A percentile compares a stretch with the other conserved stretches of the same genome.
Evolutionary conservation across 2,888 invertebrate species (phyloP).

Genomic region (Dione vanillae): DNA sequence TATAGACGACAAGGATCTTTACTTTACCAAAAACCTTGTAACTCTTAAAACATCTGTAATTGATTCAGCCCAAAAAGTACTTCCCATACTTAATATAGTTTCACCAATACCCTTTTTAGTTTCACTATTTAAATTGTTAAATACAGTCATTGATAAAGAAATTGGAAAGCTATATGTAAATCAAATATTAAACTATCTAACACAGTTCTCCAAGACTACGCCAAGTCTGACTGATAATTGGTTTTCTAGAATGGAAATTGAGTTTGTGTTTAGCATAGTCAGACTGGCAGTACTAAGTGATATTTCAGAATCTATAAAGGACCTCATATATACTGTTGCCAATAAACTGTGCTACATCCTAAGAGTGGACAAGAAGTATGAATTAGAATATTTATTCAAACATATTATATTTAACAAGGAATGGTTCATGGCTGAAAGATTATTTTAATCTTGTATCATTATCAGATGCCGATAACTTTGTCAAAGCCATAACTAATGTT

Average conservation of each 20-base stretch:
- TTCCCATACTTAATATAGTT: conserved; percentile 65
- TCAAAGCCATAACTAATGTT: conserved; percentile 66
- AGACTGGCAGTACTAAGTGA: conserved; percentile 68
- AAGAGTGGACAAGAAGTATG: conserved; percentile 82
- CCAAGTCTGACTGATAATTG: conserved; percentile 82
- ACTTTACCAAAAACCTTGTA: conserved; percentile 67
- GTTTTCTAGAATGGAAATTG: conserved; percentile 86
- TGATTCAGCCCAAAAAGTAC: conserved; percentile 65
- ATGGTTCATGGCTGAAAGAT: conserved; percentile 84
- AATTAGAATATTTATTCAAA: conserved; percentile 84
- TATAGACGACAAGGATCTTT: conserved; percentile 64
- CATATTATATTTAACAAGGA: conserved; percentile 85
- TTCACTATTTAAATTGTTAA: conserved; percentile 69
- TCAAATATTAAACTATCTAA: conserved; percentile 72
- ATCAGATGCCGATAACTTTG: conserved; percentile 69
- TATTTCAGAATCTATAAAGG: conserved; percentile 74
- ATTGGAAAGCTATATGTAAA: conserved; percentile 69
- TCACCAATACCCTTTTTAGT: conserved; percentile 74
- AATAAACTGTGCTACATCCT: conserved; percentile 86
- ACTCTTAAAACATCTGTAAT: conserved; percentile 65
- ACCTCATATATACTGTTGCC: conserved; percentile 81
- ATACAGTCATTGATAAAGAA: conserved; percentile 61
- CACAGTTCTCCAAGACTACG: conserved; percentile 60
- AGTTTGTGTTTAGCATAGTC: conserved; percentile 80
- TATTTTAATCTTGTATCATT: conserved; percentile 82